These are phyloP conservation scores for Neotoxoptera formosana DNA, from an alignment of 1,140 invertebrate genomes.

Conservation along the genomic window DNA sequence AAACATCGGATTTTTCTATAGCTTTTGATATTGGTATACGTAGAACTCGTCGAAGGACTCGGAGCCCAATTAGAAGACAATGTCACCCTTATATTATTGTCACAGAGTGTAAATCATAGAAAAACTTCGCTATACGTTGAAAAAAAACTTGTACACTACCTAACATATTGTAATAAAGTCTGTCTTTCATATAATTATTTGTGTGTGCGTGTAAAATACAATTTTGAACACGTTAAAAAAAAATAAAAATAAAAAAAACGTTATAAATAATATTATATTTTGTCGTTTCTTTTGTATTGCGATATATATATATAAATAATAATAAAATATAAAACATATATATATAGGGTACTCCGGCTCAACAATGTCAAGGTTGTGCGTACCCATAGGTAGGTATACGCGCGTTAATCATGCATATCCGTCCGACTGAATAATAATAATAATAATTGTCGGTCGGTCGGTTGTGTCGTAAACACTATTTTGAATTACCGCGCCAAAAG, in stretches of 20 bases:
- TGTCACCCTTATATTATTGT: constrained; percentile 44
- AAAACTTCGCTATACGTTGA: background rate
- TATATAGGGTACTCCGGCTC: background rate
- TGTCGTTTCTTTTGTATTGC: background rate
- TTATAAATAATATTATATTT: background rate
- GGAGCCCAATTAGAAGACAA: constrained; percentile 37
- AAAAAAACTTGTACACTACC: background rate
- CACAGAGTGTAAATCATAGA: background rate
- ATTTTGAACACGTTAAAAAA: background rate
- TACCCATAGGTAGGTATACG: too few relatives aligned
- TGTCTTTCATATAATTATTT: background rate
- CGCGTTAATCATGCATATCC: constrained; percentile 45
- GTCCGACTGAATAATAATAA: background rate
- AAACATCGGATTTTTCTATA: background rate
- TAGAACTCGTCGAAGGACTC: constrained; percentile 20
- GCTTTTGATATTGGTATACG: background rate
- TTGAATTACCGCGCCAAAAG: constrained; percentile 32
- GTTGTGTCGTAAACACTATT: background rate
- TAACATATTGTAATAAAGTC: background rate
- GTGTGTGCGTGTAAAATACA: background rate
- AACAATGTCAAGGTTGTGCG: constrained; percentile 49
- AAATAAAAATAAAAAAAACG: background rate
- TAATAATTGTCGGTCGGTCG: background rate
- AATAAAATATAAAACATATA: background rate
- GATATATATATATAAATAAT: background rate